Evolutionary conservation across 2,113 vertebrate species (phyloP).

Genomic region (Riparia riparia): DNA sequence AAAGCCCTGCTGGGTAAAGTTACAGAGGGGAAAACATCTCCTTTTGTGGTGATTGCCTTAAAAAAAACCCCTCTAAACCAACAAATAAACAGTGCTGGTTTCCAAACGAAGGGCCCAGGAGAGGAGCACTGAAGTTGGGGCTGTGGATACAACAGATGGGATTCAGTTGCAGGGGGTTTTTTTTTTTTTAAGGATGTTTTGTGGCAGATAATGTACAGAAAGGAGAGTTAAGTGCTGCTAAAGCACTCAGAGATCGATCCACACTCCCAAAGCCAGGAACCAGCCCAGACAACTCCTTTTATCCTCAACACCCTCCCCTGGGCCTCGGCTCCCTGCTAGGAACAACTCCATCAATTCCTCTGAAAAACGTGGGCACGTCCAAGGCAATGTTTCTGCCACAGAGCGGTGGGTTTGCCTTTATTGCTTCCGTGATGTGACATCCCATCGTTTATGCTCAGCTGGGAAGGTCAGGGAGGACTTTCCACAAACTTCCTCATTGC

Average conservation of each 20-base stretch:
- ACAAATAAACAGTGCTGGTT: background rate
- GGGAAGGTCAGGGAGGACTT: background rate
- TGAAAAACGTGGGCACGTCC: background rate
- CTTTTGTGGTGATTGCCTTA: background rate
- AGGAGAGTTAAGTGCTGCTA: background rate
- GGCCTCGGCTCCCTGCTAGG: background rate
- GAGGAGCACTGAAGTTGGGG: background rate
- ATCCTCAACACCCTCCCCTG: background rate
- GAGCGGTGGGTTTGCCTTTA: background rate
- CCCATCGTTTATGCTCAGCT: background rate
- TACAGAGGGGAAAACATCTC: background rate
- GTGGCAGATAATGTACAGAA: background rate
- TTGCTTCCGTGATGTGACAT: background rate
- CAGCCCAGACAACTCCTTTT: background rate
- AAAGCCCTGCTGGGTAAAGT: background rate
- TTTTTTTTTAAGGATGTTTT: background rate
- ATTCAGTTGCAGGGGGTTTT: background rate
- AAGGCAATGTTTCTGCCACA: background rate
- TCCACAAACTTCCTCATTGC: background rate
- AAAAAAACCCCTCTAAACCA: background rate
- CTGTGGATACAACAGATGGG: background rate
- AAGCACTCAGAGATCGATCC: background rate
- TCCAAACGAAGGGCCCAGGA: background rate
- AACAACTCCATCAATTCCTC: slow-evolving; percentile 15
- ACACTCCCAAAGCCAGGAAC: background rate